Conservation (phyloP, 2,113 vertebrate genomes). For the Stigmatopora nigra region DNA sequence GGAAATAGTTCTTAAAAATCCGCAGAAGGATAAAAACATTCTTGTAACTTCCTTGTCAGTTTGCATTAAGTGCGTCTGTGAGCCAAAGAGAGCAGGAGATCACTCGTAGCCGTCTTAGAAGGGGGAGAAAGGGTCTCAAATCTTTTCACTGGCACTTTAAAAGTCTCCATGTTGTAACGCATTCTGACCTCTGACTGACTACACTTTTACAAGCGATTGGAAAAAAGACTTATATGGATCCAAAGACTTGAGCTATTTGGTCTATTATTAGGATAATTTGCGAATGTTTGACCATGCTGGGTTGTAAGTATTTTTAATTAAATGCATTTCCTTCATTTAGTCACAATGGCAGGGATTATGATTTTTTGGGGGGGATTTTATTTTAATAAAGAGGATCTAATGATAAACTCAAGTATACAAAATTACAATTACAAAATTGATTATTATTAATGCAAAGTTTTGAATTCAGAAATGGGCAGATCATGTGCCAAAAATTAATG, state of each 20-base stretch:
- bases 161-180: slow-evolving; percentile 38
- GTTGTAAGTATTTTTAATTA: slow-evolving; percentile 8
- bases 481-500: too few relatives aligned
- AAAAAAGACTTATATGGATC: slow-evolving; percentile 15
- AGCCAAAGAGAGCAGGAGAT: slow-evolving; percentile 30
- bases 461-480: too few relatives aligned
- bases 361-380: slow-evolving; percentile 24
- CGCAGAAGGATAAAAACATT: slow-evolving; percentile 18
- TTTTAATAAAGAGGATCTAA: background rate
- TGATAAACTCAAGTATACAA: background rate
- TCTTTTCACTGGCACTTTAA: slow-evolving; percentile 43
- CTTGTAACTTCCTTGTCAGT: slow-evolving; percentile 33
- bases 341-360: slow-evolving; percentile 37
- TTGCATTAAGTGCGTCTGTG: slow-evolving; percentile 34
- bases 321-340: slow-evolving; percentile 9
- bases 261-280: slow-evolving; percentile 22
- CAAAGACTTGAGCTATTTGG: slow-evolving; percentile 13
- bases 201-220: background rate
- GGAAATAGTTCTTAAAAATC: slow-evolving; percentile 18
- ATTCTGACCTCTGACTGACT: slow-evolving; percentile 6
- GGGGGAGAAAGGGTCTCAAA: slow-evolving; percentile 24
- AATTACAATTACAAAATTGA: too few relatives aligned
- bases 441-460: too few relatives aligned
- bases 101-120: slow-evolving; percentile 42
- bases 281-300: slow-evolving; percentile 21